phyloP scores from a whole-genome alignment of 2,113 vertebrate genomes.

The Egretta garzetta region DNA sequence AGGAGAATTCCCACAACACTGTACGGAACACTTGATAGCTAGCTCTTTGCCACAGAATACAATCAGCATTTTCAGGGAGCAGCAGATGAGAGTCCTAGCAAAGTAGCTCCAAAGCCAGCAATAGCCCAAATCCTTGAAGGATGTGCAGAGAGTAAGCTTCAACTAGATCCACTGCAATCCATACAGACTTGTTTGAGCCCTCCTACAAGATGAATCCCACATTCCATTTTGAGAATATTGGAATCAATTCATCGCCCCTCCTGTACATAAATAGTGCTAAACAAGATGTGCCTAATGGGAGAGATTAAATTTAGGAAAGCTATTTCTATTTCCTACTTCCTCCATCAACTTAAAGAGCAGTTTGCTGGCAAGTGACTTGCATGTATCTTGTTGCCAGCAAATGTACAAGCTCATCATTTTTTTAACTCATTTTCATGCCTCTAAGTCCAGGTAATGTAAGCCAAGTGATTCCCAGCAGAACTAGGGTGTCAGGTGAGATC shows the following conservation, averaged over 20 bases:
- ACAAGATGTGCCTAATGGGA: not conserved
- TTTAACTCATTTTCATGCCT: not conserved
- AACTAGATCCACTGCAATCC: not conserved
- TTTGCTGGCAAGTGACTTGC: not conserved
- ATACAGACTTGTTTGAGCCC: not conserved
- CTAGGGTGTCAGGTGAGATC: not conserved
- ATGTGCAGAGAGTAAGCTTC: not conserved
- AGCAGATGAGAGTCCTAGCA: not conserved
- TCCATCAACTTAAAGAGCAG: not conserved
- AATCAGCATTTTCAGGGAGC: not conserved
- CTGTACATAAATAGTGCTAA: not conserved
- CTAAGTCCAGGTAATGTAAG: not conserved
- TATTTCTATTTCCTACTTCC: not conserved
- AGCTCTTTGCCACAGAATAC: not conserved
- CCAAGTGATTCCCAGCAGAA: not conserved
- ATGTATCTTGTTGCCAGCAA: not conserved
- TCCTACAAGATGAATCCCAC: not conserved
- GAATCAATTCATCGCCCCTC: not conserved
- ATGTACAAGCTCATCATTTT: not conserved
- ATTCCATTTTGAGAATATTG: not conserved
- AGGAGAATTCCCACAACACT: not conserved
- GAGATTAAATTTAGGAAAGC: not conserved
- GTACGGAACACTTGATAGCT: not conserved
- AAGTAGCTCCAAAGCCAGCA: not conserved
- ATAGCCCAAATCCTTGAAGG: not conserved